Percentiles rank a stretch among this genome's conserved stretches.
These are phyloP conservation scores for Drosophila orena DNA, from an alignment of 1,140 invertebrate genomes.

Conservation along the genomic window DNA sequence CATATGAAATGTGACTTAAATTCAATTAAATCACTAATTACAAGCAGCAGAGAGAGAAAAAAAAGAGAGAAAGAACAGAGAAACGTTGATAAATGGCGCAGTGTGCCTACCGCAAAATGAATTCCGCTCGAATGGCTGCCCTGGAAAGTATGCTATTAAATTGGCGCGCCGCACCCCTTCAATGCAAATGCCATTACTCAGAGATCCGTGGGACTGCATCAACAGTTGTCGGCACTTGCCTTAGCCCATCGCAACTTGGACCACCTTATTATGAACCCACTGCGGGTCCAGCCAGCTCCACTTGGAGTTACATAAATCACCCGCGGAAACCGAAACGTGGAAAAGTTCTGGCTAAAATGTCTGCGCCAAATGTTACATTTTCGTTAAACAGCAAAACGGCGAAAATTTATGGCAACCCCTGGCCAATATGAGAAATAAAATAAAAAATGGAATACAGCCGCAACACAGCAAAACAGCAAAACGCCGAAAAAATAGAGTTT, in stretches of 20 bases:
- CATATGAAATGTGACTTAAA: slow-evolving; percentile 59
- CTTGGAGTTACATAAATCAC: slow-evolving; percentile 64
- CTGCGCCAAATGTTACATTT: slow-evolving; percentile 74
- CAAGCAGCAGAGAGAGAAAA: neutral
- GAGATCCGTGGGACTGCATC: slow-evolving; percentile 28
- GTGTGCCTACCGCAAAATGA: slow-evolving; percentile 1
- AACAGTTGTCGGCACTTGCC: slow-evolving; percentile 60
- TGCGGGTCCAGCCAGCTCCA: slow-evolving; percentile 11
- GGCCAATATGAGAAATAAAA: slow-evolving; percentile 12
- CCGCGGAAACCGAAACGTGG: slow-evolving; percentile 47
- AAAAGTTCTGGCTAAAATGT: slow-evolving; percentile 67
- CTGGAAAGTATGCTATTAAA: slow-evolving; percentile 39
- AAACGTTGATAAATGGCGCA: slow-evolving; percentile 38
- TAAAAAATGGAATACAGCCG: slow-evolving; percentile 16
- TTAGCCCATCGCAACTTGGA: slow-evolving; percentile 47
- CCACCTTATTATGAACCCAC: slow-evolving; percentile 64
- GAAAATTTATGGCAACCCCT: slow-evolving; percentile 43
- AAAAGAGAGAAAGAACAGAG: neutral
- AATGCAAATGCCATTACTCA: slow-evolving; percentile 45
- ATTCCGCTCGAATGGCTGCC: slow-evolving; percentile 9
- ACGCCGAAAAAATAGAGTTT: neutral
- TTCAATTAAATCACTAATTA: slow-evolving; percentile 55
- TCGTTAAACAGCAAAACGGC: slow-evolving; percentile 57
- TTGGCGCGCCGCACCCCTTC: neutral
- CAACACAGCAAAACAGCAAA: slow-evolving; percentile 3